phyloP scores from a whole-genome alignment of 1,140 invertebrate genomes.

The Caenorhabditis brenneri region DNA sequence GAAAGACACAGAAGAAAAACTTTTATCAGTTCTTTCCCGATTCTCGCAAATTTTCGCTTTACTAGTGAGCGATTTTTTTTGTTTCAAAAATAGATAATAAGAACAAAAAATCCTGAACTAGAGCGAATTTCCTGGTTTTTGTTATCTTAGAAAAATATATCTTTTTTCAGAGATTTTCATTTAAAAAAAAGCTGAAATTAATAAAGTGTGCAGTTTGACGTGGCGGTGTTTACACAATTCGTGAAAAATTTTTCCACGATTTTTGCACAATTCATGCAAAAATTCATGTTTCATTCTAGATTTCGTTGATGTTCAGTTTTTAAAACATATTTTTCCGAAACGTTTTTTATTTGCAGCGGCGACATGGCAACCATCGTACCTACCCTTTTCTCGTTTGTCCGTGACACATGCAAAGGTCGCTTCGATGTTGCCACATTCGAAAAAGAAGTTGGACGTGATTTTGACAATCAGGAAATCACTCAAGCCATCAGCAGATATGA shows the following conservation, averaged over 20 bases:
- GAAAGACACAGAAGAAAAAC: not conserved
- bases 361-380: conserved; percentile 38
- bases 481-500: conserved; percentile 12
- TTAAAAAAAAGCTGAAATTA: not conserved
- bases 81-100: not conserved
- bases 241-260: not conserved
- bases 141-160: not conserved
- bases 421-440: conserved; percentile 5
- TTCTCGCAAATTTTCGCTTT: not conserved
- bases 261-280: not conserved
- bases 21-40: not conserved
- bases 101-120: not conserved
- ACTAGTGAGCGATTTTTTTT: not conserved
- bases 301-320: too few species aligned
- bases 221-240: not conserved
- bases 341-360: too few species aligned
- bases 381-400: conserved; percentile 35
- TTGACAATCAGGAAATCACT: conserved; percentile 36
- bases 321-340: too few species aligned
- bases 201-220: not conserved
- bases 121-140: too few species aligned
- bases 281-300: not conserved
- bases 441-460: conserved; percentile 25
- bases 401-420: not conserved
- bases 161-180: not conserved